Percentiles rank a stretch among this genome's conserved stretches.
phyloP scores from a whole-genome alignment of 2,797 vertebrate species.

The Neostethus bicornis region DNA sequence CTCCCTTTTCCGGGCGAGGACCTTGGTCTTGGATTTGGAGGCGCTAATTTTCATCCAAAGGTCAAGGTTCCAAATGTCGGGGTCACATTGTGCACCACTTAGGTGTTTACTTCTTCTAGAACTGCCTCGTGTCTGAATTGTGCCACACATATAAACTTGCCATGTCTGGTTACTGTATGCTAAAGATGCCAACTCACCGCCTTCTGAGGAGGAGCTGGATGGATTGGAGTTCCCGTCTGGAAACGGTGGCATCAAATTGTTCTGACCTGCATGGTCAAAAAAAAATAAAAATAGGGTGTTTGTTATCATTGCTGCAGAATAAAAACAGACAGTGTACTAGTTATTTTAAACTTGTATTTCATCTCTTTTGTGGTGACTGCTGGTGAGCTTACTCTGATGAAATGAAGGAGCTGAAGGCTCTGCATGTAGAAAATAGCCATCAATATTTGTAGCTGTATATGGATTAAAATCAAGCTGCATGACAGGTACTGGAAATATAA shows the following conservation, averaged over 20 bases:
- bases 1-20: too few relatives aligned
- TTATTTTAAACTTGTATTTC: background rate
- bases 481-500: slow-evolving; percentile 7
- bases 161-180: too few relatives aligned
- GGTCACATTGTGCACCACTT: too few relatives aligned
- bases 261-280: slow-evolving; percentile 28
- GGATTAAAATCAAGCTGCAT: slow-evolving; percentile 10
- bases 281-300: too few relatives aligned
- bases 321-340: background rate
- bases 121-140: too few relatives aligned
- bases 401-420: background rate
- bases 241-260: slow-evolving; percentile 38
- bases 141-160: too few relatives aligned
- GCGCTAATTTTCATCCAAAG: too few relatives aligned
- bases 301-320: too few relatives aligned
- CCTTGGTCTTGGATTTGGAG: too few relatives aligned
- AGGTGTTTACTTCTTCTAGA: too few relatives aligned
- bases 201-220: slow-evolving; percentile 27
- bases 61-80: too few relatives aligned
- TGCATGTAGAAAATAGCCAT: slow-evolving; percentile 1
- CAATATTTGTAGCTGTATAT: slow-evolving; percentile 6
- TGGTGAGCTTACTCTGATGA: slow-evolving; percentile 35
- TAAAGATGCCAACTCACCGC: slow-evolving; percentile 31
- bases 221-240: slow-evolving; percentile 58
- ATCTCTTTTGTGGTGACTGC: background rate